Evolutionary conservation across 2,113 vertebrate species (phyloP), one percentile per base, ranked within the genome.

Genomic region (Holacanthus passer): DNA sequence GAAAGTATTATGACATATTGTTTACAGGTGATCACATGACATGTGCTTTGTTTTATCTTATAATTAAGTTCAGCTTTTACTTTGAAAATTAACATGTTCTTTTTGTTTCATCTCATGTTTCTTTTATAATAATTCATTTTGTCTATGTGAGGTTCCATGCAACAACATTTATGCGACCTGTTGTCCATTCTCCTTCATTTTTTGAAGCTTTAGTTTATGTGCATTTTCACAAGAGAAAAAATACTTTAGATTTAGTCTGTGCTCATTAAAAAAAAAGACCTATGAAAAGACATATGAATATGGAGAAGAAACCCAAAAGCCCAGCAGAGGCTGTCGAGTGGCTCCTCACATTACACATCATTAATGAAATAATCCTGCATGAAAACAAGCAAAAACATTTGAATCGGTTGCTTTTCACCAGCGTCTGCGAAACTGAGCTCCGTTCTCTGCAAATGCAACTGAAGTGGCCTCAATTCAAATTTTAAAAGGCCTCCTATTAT

Each of bases 381-480:
- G 74, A 60, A 85, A 63, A 79, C 4, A 68, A 74, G 41, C n/a
- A 76, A 55, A 82, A 76, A 63, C 31, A 39, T 81, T 55, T 76
- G 29, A 87, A 84, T 86, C 17, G 5, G 64, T 69, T 72, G 27
- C 31, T 70, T 84, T 82, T 78, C 73, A 84, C 20, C 65, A 50
- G 73, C 87, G 86, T 82, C 80, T 62, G 53, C 50, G 65, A 80
- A n/a, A 41, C 79, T 24, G 59, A 69, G 77, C 68, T 63, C 68
- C 22, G 29, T 63, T 82, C 66, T 59, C 16, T 68, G 41, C 43
- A 88, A 88, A 92, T 85, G 84, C 73, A 86, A 31, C 77, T 90
- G 79, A 93, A 94, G 93, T 87, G 88, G 79, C 48, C 69, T 71
- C 63, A 39, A 86, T 94, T 88, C 56, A 83, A 69, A 72, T 83